Evolutionary conservation across 1,140 invertebrate species (phyloP).

Genomic region (Idris sp.): DNA sequence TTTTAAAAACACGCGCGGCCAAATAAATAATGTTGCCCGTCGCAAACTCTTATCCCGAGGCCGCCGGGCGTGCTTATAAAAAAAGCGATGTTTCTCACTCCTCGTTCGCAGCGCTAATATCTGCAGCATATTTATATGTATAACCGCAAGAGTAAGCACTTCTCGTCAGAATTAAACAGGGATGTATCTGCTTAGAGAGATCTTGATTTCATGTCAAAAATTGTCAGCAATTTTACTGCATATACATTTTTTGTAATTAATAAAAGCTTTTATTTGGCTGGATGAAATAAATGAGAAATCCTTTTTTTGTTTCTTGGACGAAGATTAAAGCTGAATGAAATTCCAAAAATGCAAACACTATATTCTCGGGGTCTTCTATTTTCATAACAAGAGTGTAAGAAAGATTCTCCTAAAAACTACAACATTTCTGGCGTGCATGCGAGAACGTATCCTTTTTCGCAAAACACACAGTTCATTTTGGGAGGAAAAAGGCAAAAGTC

Average conservation of each 20-base stretch:
- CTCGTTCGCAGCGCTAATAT: conserved; percentile 37
- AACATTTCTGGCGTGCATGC: conserved; percentile 59
- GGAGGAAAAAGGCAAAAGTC: conserved; percentile 44
- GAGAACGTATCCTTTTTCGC: conserved; percentile 40
- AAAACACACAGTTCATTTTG: conserved; percentile 46
- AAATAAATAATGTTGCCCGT: conserved; percentile 72
- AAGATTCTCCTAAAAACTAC: conserved; percentile 36
- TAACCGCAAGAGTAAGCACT: conserved; percentile 41
- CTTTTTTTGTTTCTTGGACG: no score
- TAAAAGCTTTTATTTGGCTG: no score
- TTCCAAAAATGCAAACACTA: conserved; percentile 32
- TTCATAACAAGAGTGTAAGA: conserved; percentile 47
- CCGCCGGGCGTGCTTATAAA: conserved; percentile 64
- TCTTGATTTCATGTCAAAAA: conserved; percentile 62
- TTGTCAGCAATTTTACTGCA: no score
- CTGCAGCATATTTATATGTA: conserved; percentile 47
- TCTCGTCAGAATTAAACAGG: conserved; percentile 61
- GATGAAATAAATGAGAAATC: no score
- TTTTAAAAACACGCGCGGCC: conserved; percentile 70
- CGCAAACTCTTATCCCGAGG: conserved; percentile 71
- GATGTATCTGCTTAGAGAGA: conserved; percentile 52
- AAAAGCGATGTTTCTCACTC: conserved; percentile 46
- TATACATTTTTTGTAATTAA: no score
- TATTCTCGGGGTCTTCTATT: conserved; percentile 33
- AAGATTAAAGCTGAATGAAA: conserved; percentile 26